Base-by-base conservation (phyloP, 2,113 vertebrate species). In the Chamaetylas fuelleborni region DNA sequence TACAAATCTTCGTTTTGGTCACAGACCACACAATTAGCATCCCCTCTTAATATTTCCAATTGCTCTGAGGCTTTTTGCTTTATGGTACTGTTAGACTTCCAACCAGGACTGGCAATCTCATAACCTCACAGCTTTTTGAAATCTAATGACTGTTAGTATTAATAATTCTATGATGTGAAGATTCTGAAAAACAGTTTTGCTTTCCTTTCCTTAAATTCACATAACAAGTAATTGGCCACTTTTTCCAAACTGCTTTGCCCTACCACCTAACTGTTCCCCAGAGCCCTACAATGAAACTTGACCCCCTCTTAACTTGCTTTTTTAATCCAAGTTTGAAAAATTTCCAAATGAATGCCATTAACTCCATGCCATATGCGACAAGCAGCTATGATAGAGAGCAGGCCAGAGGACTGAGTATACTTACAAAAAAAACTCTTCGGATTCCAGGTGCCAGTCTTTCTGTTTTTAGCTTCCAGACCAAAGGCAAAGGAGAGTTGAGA, bases 371-470 rank as follows among this genome's bases (percentile, higher is more conserved):
- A 47, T 66, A 20, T 31, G 43, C 1, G 0, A 92, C 65, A 81
- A 88, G 53, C 14, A 58, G 61, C 47, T 80, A 57, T 45, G 57
- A 84, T 18, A 42, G 0, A 88, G 36, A 95, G 76, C 86, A 93
- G 65, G 64, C 36, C 47, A 51, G 66, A 88, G 24, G 40, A 53
- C 54, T 62, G 53, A 25, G 34, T 69, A 81, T 90, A 99, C 99
- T 99, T 97, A 99, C 99, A 97, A 99, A 97, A 97, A 99, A 99
- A 97, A 97, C 97, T 95, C 98, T 98, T 85, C 91, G 94, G 91
- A 99, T 90, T 88, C 97, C 98, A 69, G 66, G 91, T 69, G 98
- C 98, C 94, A 99, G 98, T 77, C 98, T 98, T 97, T 99, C 99
- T 22, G 98, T 98, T 97, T 98, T 98, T 88, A 99, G 96, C 97